Percentiles rank a stretch among this genome's conserved stretches.
phyloP scores from a whole-genome alignment of 2,888 invertebrate species.

The Polyommatus iphigenia region DNA sequence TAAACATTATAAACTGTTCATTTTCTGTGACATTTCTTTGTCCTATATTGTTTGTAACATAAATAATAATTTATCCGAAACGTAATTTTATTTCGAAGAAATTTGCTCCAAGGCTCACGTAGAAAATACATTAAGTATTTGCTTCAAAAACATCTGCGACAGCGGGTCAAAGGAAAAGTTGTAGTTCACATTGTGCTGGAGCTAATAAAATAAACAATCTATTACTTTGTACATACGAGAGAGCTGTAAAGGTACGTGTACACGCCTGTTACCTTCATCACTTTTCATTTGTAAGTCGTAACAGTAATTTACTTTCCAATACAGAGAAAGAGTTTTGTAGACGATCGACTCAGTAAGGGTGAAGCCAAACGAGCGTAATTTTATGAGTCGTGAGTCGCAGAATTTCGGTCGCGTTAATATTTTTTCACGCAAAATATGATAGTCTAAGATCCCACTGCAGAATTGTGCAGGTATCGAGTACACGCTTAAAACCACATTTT shows the following conservation, averaged over 20 bases:
- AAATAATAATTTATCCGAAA: constrained; percentile 17
- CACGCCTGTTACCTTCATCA: neutral
- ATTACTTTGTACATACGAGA: constrained; percentile 25
- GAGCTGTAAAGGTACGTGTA: constrained; percentile 8
- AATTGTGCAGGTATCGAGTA: too few species aligned
- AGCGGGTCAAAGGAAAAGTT: constrained; percentile 30
- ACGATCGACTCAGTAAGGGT: too few species aligned
- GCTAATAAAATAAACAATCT: constrained; percentile 32
- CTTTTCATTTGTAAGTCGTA: neutral
- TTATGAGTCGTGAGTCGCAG: too few species aligned
- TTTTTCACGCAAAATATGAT: too few species aligned
- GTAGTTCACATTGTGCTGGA: constrained; percentile 26
- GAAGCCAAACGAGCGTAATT: too few species aligned
- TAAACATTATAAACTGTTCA: neutral
- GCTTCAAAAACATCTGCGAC: constrained; percentile 32
- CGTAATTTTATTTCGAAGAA: constrained; percentile 26
- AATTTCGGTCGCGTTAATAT: too few species aligned
- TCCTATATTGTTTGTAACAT: neutral
- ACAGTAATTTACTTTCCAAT: neutral
- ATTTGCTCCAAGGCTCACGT: constrained; percentile 21
- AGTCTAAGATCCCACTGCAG: too few species aligned
- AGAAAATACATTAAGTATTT: constrained; percentile 32
- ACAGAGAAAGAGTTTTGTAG: neutral
- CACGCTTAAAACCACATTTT: too few species aligned
- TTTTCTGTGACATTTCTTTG: neutral